These are phyloP conservation scores for Scomber scombrus DNA, from an alignment of 2,113 vertebrate genomes.

Conservation along the genomic window DNA sequence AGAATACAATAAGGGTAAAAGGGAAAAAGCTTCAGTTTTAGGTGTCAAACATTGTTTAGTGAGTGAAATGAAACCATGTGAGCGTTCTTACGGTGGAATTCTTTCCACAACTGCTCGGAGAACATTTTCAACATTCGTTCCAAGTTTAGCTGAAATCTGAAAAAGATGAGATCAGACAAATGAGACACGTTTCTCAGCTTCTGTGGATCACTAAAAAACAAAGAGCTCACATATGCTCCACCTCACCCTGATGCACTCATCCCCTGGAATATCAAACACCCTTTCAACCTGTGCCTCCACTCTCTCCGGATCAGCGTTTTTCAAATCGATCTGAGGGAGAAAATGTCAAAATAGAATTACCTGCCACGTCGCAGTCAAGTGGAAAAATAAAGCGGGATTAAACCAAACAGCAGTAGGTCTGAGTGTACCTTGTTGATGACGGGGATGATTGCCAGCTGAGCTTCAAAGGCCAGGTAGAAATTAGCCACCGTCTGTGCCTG, in stretches of 20 bases:
- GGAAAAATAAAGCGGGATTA: neutral
- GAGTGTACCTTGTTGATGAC: conserved; percentile 96
- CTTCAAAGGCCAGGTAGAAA: conserved; percentile 98
- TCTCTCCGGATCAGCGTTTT: conserved; percentile 94
- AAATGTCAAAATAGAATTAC: neutral
- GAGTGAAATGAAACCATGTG: neutral
- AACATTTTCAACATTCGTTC: conserved; percentile 92
- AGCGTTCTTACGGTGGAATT: conserved; percentile 92
- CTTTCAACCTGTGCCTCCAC: conserved; percentile 96
- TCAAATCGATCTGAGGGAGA: conserved; percentile 92
- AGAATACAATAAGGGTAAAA: neutral
- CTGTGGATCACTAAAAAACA: neutral
- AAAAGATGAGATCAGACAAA: conserved; percentile 16
- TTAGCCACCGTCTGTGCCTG: conserved; percentile 98
- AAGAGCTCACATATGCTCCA: neutral
- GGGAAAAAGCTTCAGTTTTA: neutral
- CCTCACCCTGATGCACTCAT: conserved; percentile 93
- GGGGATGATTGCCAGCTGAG: conserved; percentile 93
- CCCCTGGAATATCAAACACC: conserved; percentile 93
- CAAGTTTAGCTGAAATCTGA: conserved; percentile 97
- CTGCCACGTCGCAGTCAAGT: neutral
- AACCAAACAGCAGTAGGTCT: neutral
- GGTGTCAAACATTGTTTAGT: neutral
- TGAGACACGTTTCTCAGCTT: neutral
- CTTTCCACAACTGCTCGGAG: conserved; percentile 91